Base-by-base conservation (phyloP, 2,113 vertebrate species). In the Stigmatopora nigra region DNA sequence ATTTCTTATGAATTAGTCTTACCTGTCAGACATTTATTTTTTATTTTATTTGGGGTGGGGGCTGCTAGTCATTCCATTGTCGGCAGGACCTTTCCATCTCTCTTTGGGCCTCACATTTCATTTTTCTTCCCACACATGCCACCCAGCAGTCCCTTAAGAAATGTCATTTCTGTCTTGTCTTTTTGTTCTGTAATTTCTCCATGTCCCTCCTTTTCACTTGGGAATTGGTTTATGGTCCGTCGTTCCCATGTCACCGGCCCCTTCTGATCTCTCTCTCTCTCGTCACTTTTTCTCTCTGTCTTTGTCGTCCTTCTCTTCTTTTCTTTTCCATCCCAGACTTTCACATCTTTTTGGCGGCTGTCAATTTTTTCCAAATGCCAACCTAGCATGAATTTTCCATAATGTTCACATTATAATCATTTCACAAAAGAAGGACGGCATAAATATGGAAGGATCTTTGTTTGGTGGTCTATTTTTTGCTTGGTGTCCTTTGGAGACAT, bases 111-210 rank as follows among this genome's bases (percentile, higher is more conserved):
- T 86, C 85, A 81, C 85, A 85, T 87, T 86, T 86, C 76, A 86
- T 87, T 87, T 88, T 86, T 85, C 80, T 83, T 72, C 82, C 79
- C 64, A 84, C 82, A 89, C 86, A 87, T 87, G 86, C 86, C 86
- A 87, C 80, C 82, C 83, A 81, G 82, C 84, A 82, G 79, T 87
- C 83, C 84, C 82, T 86, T 82, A 84, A 87, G 82, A 85, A 87
- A 87, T 86, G 84, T 86, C 86, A 84, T 86, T 87, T 87, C 82
- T 84, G 81, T 86, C 81, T 85, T 85, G 78, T 88, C 82, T 82
- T 82, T 86, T 86, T 88, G 82, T 88, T 86, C 88, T 85, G 81
- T 85, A 83, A 85, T 87, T 86, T 86, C 82, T 89, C 81, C 64
- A 45, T 79, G 78, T 84, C 82, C 80, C 84, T 83, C 77, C 78